Conservation (phyloP, 2,113 vertebrate genomes). For the Romanogobio albipinnatus region DNA sequence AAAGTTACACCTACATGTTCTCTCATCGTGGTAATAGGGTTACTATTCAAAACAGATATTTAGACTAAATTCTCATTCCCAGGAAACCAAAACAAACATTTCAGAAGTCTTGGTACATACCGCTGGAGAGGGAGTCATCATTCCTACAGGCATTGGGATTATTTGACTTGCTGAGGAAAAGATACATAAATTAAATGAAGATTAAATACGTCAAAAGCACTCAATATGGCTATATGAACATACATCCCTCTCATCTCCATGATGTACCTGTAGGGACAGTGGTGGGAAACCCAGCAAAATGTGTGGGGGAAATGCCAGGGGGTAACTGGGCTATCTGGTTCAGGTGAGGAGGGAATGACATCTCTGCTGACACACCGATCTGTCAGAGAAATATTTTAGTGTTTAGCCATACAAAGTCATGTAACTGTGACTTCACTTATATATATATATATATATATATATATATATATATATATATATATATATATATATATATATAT, state of each 20-base stretch:
- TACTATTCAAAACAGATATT: not conserved
- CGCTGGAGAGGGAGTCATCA: slow-evolving; percentile 90
- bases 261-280: slow-evolving; percentile 84
- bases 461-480: too few species aligned
- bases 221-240: not conserved
- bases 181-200: not conserved
- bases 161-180: slow-evolving; percentile 84
- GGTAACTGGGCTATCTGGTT: slow-evolving; percentile 93
- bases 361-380: slow-evolving; percentile 77
- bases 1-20: not conserved
- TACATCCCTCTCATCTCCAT: not conserved
- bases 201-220: not conserved
- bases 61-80: too few species aligned
- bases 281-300: slow-evolving; percentile 92
- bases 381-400: slow-evolving; percentile 59
- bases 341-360: slow-evolving; percentile 97
- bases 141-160: slow-evolving; percentile 97
- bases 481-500: too few species aligned
- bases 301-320: slow-evolving; percentile 92
- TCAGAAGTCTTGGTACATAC: slow-evolving; percentile 63
- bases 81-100: not conserved
- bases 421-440: not conserved
- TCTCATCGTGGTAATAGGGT: not conserved
- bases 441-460: too few species aligned
- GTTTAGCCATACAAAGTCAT: not conserved